Evolutionary conservation across 2,888 invertebrate genomes (phyloP).

Genomic region (Nysson spinosus): DNA sequence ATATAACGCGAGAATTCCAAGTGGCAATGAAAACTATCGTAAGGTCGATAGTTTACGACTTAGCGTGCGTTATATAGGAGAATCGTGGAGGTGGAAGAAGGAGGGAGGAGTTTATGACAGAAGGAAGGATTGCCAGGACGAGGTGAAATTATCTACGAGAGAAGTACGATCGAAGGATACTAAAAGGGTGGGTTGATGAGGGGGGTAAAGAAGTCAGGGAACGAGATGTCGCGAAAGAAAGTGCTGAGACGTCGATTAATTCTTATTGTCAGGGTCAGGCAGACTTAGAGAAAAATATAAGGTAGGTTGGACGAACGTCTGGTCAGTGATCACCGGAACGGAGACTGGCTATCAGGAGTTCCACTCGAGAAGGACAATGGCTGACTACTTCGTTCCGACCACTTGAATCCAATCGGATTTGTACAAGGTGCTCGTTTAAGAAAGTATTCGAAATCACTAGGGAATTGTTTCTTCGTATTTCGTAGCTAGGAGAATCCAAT

Average conservation of each 20-base stretch:
- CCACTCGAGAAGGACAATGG: conserved; percentile 64
- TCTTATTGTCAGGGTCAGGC: conserved; percentile 69
- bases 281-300: conserved; percentile 59
- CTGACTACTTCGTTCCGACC: conserved; percentile 56
- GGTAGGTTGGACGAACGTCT: conserved; percentile 51
- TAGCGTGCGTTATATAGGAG: conserved; percentile 31
- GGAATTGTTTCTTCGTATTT: not conserved
- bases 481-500: too few species aligned
- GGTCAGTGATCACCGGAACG: conserved; percentile 45
- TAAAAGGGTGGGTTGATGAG: not conserved
- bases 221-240: conserved; percentile 36
- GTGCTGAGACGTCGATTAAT: conserved; percentile 67
- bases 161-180: conserved; percentile 16
- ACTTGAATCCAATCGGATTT: conserved; percentile 45
- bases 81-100: too few species aligned
- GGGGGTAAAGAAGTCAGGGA: conserved; percentile 10
- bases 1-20: conserved; percentile 8
- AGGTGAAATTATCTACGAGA: conserved; percentile 40
- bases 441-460: conserved; percentile 12
- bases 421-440: conserved; percentile 39
- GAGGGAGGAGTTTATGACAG: conserved; percentile 30
- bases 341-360: conserved; percentile 59
- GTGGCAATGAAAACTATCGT: conserved; percentile 29
- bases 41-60: conserved; percentile 26
- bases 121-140: conserved; percentile 6